Base-by-base conservation (phyloP, 30 jellyfish, hydroid and myxozoan genomes). In the Aurelia aurita region DNA sequence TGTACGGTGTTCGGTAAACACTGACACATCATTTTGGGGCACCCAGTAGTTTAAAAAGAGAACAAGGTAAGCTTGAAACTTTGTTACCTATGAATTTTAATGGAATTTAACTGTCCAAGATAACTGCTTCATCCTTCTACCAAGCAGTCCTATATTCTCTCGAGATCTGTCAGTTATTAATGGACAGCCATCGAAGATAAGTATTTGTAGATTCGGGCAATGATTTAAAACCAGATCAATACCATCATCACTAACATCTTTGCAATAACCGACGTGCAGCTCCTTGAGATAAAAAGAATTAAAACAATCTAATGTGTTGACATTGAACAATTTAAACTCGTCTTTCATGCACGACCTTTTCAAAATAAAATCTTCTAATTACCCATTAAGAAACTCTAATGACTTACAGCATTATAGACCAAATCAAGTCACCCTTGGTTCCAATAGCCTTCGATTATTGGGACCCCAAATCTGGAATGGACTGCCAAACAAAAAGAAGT, bases 161-260 rank as follows among this genome's bases (percentile, higher is more conserved):
- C 92, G 63, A 18, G 96, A 77, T 25, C 74, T 45, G 6, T 67
- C 87, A 26, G 96, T 76, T 18, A 72, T 43, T 31, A 15, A 72
- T 19, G 96, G 96, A 47, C 96, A 87, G 7, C 96, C 96, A 55
- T 87, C 92, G 77, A 70, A 78, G 43, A 64, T 59, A 21, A 88
- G 80, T 29, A 88, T 77, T 65, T 63, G 60, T 45, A 87, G 27
- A 25, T 58, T 25, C 34, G 77, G 64, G 45, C 96, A 87, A 22
- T 34, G n/a, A 35, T 73, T 45, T 7, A 59, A 44, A 20, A 78
- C 26, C 69, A 43, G 0, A 11, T 60, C 65, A 13, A 88, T 73
- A 16, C 92, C 97, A 61, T 18, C 58, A 23, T 88, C 91, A 1
- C 80, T 78, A 14, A 88, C 84, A 57, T 69, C 77, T 43, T 21